These are phyloP conservation scores for Podarcis siculus DNA, from an alignment of 2,797 vertebrate species.

Conservation along the genomic window DNA sequence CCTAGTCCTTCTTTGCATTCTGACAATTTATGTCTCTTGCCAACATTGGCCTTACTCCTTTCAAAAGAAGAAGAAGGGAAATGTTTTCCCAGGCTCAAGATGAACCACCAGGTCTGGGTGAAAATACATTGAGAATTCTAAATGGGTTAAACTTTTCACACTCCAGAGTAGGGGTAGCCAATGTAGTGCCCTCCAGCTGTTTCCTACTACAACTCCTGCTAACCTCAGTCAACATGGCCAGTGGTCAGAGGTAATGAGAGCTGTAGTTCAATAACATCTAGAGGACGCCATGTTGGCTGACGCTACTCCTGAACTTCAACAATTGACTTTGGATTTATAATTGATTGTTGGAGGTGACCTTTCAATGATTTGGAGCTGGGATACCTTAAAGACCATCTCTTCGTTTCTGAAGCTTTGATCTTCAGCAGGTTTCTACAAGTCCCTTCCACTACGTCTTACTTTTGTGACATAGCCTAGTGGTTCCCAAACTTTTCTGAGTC, in stretches of 20 bases:
- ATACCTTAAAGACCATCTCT: neutral
- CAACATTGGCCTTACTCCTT: neutral
- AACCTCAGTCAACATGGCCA: too few species aligned
- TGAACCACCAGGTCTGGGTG: neutral
- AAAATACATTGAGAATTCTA: neutral
- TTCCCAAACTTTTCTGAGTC: too few species aligned
- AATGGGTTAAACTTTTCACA: neutral
- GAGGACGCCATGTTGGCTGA: too few species aligned
- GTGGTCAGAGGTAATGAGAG: too few species aligned
- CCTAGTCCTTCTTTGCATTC: neutral
- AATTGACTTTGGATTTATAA: neutral
- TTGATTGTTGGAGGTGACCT: neutral
- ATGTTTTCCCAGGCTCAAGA: neutral
- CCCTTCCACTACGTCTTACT: neutral
- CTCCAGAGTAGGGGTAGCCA: too few species aligned
- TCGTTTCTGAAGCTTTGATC: neutral
- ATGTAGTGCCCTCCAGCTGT: too few species aligned
- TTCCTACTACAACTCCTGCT: too few species aligned
- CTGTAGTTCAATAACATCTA: too few species aligned
- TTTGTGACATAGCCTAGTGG: neutral
- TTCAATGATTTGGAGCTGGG: neutral
- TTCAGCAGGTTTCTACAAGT: neutral
- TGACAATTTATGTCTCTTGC: neutral
- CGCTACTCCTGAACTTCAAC: neutral
- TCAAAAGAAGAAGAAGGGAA: neutral